Percentiles rank a stretch among this genome's conserved stretches.
Conservation (phyloP, 2,797 vertebrate species). For the Myoxocephalus aenaeus region DNA sequence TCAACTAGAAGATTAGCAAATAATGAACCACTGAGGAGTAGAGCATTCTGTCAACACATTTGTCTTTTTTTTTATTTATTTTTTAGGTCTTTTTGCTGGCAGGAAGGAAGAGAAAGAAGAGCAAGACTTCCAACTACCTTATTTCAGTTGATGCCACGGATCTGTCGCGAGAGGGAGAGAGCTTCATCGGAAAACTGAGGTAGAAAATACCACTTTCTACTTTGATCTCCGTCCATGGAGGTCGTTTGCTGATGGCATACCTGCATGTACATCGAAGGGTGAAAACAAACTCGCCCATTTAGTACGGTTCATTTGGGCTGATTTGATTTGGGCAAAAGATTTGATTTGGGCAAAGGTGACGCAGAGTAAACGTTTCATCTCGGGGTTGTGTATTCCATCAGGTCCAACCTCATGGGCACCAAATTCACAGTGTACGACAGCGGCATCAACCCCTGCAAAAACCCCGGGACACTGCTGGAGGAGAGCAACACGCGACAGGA, state of each 20-base stretch:
- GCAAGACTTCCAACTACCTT: constrained; percentile 98
- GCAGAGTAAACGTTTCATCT: too few relatives aligned
- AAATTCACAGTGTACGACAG: constrained; percentile 97
- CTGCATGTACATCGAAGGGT: too few relatives aligned
- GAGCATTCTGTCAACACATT: neutral
- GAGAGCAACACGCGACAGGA: constrained; percentile 92
- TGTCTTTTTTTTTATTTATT: constrained; percentile 7
- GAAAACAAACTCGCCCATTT: neutral
- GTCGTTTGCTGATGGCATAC: neutral
- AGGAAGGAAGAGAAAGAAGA: constrained; percentile 97
- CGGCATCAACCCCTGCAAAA: constrained; percentile 92
- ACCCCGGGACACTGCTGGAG: constrained; percentile 86
- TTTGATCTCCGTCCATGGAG: neutral
- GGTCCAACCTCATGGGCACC: constrained; percentile 98
- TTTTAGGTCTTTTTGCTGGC: constrained; percentile 93
- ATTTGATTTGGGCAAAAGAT: too few relatives aligned
- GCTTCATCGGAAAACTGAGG: constrained; percentile 98
- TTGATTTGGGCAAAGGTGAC: too few relatives aligned
- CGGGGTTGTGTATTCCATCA: constrained; percentile 59
- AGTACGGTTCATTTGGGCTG: too few relatives aligned
- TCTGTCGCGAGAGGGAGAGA: constrained; percentile 93
- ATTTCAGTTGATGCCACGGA: constrained; percentile 96
- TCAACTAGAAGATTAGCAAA: neutral
- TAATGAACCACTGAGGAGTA: neutral
- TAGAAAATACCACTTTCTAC: constrained; percentile 52